A percentile compares a stretch with the other conserved stretches of the same genome.
Conservation (phyloP, 2,888 invertebrate genomes). For the Ligdia adustata region DNA sequence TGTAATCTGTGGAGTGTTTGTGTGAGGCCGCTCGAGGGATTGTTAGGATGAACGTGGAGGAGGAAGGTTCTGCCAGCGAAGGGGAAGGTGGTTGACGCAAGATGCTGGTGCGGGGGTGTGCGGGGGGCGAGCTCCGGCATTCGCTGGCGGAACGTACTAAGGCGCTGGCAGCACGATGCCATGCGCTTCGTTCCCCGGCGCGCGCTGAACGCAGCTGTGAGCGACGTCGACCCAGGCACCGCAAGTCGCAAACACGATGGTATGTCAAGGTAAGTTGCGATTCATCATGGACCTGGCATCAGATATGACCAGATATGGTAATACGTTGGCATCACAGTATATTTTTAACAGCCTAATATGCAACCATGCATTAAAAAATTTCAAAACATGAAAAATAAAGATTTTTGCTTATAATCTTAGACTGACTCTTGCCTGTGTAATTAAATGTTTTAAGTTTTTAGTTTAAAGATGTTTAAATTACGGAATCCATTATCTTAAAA, state of each 20-base stretch:
- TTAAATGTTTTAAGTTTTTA: too few relatives aligned
- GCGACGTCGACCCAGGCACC: conserved; percentile 70
- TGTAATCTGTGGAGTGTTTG: not conserved
- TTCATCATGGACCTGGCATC: too few relatives aligned
- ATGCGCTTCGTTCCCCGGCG: conserved; percentile 74
- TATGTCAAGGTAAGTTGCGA: conserved; percentile 88
- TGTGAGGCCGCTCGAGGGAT: not conserved
- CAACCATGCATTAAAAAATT: too few relatives aligned
- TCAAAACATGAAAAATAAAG: too few relatives aligned
- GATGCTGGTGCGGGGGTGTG: conserved; percentile 77
- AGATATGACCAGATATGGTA: too few relatives aligned
- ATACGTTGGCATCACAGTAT: too few relatives aligned
- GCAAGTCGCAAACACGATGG: conserved; percentile 86
- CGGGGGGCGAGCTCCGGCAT: conserved; percentile 75
- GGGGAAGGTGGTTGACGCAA: conserved; percentile 59
- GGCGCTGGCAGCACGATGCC: conserved; percentile 77
- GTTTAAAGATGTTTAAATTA: too few relatives aligned
- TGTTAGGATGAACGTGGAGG: conserved; percentile 47
- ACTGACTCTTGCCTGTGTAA: too few relatives aligned
- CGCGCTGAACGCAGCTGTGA: conserved; percentile 62
- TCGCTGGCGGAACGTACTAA: conserved; percentile 79
- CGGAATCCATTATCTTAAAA: too few relatives aligned
- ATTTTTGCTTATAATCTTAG: too few relatives aligned
- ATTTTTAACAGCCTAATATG: too few relatives aligned
- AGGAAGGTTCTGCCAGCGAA: conserved; percentile 43